These are phyloP conservation scores for Amazona finschi DNA, from an alignment of 2,797 vertebrate genomes.

Conservation along the genomic window DNA sequence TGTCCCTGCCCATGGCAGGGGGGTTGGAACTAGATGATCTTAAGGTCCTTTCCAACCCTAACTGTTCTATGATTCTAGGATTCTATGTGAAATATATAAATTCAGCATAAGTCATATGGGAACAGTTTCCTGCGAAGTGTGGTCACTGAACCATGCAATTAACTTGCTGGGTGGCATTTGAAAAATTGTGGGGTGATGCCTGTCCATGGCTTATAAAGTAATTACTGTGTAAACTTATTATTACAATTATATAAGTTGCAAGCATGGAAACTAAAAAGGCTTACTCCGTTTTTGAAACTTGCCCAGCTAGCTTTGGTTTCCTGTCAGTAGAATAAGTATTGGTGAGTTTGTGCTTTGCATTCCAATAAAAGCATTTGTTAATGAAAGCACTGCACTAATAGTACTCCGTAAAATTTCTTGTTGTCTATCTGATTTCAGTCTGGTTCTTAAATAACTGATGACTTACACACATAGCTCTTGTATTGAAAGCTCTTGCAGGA, in stretches of 20 bases:
- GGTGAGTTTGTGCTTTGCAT: background rate
- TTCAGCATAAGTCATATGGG: background rate
- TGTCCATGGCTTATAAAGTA: background rate
- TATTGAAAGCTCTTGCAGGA: background rate
- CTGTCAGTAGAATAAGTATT: background rate
- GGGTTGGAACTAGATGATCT: too few relatives aligned
- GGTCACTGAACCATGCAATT: background rate
- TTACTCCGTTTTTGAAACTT: background rate
- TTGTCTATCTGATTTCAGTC: background rate
- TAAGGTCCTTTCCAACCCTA: too few relatives aligned
- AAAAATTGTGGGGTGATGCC: background rate
- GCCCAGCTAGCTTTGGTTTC: background rate
- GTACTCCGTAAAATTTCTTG: background rate
- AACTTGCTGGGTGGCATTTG: background rate
- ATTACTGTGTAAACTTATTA: background rate
- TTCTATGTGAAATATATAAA: background rate
- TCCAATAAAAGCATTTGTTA: background rate
- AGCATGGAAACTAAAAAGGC: background rate
- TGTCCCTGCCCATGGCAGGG: too few relatives aligned
- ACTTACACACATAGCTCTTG: background rate
- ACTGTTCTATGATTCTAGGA: too few relatives aligned
- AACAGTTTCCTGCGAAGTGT: background rate
- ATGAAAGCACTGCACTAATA: background rate
- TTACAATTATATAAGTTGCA: background rate
- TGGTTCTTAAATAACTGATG: background rate